Base-by-base conservation (phyloP, 2,113 vertebrate species). In the Cricetomys ansorgei region DNA sequence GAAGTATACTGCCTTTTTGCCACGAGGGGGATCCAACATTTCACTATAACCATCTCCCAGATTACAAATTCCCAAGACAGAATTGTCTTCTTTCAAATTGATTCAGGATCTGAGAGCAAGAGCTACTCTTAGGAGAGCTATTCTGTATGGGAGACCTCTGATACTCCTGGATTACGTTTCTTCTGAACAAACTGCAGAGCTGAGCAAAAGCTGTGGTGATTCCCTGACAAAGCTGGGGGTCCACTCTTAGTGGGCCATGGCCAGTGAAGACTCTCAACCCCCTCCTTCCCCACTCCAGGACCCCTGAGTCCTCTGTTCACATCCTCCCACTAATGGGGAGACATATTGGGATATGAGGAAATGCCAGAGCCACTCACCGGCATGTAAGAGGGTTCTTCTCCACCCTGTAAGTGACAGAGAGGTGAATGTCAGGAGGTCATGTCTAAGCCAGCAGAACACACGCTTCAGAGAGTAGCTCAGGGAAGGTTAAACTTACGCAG, bases 331-430 rank as follows among this genome's bases (percentile, higher is more conserved):
- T 91, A 31, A 27, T 57, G 12, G n/a, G 76, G 16, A 64, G 65
- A 67, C 64, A 48, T 40, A 40, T 67, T 48, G 23, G 40, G 55
- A 11, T 48, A 12, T 23, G 25, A 73, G 85, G 77, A 72, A 29
- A 34, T 0, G 40, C 50, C 34, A 43, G 64, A 31, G 53, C 16
- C 0, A 21, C 97, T 97, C 79, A 97, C 97, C 97, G 0, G 96
- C 97, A 53, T 97, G 83, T 50, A 97, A 29, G 57, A 97, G 91
- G 45, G 55, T 92, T 89, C 95, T 94, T 93, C 97, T 97, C 97
- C 96, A 96, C 37, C 89, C 97, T 98, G 91, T 64, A 96, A 91
- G 64, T 55, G 88, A 96, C 76, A 96, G 73, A 89, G 70, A 92
- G 8, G 67, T 50, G 40, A 96, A 45, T 17, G 3, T 64, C 59